Percentiles rank a stretch among this genome's conserved stretches.
These are phyloP conservation scores for Oedothorax gibbosus DNA, from an alignment of 1,140 invertebrate genomes.

Conservation along the genomic window DNA sequence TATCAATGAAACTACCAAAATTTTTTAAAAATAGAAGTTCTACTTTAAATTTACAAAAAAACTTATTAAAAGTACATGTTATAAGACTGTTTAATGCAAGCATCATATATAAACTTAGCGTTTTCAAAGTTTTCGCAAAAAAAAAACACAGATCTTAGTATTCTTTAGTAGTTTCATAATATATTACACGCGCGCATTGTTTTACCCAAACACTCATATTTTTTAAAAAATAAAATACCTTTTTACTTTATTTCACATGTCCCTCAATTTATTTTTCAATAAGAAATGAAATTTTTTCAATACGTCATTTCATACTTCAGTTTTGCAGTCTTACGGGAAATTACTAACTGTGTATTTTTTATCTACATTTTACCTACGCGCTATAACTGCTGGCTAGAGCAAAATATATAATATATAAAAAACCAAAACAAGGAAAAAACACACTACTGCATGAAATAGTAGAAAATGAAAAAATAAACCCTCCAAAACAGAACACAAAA, in stretches of 20 bases:
- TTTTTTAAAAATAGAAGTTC: too few relatives aligned
- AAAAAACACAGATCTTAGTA: too few relatives aligned
- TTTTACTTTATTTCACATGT: neutral
- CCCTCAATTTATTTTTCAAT: neutral
- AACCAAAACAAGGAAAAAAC: conserved; percentile 30
- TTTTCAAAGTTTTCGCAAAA: too few relatives aligned
- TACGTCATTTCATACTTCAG: conserved; percentile 22
- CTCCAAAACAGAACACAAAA: neutral
- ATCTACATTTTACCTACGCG: neutral
- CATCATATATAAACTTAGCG: too few relatives aligned
- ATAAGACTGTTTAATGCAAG: too few relatives aligned
- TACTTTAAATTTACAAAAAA: too few relatives aligned
- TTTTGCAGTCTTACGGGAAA: conserved; percentile 30
- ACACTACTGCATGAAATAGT: conserved; percentile 33
- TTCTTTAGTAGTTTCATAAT: neutral
- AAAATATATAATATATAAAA: conserved; percentile 45
- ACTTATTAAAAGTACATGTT: too few relatives aligned
- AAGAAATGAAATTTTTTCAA: conserved; percentile 29
- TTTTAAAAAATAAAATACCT: neutral
- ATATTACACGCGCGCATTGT: neutral
- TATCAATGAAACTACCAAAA: too few relatives aligned
- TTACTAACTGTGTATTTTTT: conserved; percentile 25
- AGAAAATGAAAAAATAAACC: conserved; percentile 13
- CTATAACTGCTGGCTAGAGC: conserved; percentile 1
- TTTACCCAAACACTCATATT: neutral